Conservation (phyloP, 1,140 invertebrate species). For the Procambarus virginalis region DNA sequence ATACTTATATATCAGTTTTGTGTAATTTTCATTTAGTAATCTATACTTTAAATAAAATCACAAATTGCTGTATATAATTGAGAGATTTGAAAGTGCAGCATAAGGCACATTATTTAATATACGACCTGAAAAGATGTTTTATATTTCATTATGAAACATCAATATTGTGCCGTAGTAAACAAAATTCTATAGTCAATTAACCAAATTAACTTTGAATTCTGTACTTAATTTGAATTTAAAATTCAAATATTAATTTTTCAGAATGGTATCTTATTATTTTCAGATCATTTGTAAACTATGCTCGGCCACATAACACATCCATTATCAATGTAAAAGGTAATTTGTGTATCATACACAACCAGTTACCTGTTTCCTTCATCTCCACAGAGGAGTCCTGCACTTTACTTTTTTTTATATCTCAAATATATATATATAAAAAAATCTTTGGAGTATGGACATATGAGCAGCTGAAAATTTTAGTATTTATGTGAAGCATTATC, state of each 20-base stretch:
- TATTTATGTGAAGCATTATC: conserved; percentile 28
- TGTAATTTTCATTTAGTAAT: conserved; percentile 15
- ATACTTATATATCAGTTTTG: background rate
- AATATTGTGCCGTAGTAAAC: conserved; percentile 27
- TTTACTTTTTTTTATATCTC: background rate
- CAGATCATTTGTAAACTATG: conserved; percentile 21
- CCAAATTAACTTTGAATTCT: background rate
- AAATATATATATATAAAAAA: background rate
- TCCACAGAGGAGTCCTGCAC: too few species aligned
- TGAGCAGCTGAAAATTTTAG: background rate
- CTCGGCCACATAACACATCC: conserved; percentile 36
- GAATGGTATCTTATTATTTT: background rate
- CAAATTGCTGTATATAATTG: background rate
- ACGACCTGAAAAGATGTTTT: conserved; percentile 27
- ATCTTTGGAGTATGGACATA: background rate
- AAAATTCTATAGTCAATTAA: background rate
- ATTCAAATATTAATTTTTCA: conserved; percentile 5
- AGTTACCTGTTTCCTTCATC: conserved; percentile 8
- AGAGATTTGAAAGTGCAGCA: conserved; percentile 42
- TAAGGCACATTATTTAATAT: conserved; percentile 58
- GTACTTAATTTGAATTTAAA: conserved; percentile 25
- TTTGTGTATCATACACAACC: conserved; percentile 20
- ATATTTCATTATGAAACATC: conserved; percentile 14
- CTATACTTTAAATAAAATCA: background rate
- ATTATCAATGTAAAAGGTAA: conserved; percentile 10